Percentiles rank a stretch among this genome's conserved stretches.
Conservation (phyloP, 2,113 vertebrate genomes). For the Ornithorhynchus anatinus region DNA sequence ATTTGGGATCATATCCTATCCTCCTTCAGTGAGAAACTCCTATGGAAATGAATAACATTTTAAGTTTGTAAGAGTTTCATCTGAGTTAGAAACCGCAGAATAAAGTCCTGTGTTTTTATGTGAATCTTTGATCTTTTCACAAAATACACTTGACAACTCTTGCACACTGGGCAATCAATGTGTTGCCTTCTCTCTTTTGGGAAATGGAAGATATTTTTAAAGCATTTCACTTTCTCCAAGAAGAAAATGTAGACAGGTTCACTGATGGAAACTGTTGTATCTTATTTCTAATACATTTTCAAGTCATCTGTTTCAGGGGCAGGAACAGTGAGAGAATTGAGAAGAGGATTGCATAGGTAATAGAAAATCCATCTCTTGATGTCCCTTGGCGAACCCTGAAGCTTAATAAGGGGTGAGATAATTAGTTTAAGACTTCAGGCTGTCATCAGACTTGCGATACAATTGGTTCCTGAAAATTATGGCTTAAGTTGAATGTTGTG, state of each 20-base stretch:
- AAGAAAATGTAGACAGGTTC: neutral
- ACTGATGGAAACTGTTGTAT: too few relatives aligned
- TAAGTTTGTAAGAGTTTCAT: neutral
- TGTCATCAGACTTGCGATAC: too few relatives aligned
- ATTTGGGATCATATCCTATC: neutral
- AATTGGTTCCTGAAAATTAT: too few relatives aligned
- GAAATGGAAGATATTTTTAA: neutral
- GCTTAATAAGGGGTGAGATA: too few relatives aligned
- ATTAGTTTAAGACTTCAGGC: too few relatives aligned
- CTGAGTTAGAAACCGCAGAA: slow-evolving; percentile 1
- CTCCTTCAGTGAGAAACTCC: neutral
- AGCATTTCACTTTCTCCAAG: neutral
- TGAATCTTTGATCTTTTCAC: neutral
- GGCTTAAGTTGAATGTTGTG: too few relatives aligned
- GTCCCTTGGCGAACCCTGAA: too few relatives aligned
- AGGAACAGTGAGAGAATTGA: too few relatives aligned
- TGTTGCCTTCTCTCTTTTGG: neutral
- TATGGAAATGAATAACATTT: slow-evolving; percentile 27
- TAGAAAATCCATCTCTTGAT: too few relatives aligned
- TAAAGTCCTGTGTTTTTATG: slow-evolving; percentile 26
- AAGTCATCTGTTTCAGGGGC: too few relatives aligned
- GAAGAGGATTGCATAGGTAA: too few relatives aligned
- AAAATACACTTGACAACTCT: neutral
- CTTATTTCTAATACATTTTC: too few relatives aligned
- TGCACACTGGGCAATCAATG: neutral